Evolutionary conservation across 2,888 invertebrate genomes (phyloP).

Genomic region (Tillus elongatus): DNA sequence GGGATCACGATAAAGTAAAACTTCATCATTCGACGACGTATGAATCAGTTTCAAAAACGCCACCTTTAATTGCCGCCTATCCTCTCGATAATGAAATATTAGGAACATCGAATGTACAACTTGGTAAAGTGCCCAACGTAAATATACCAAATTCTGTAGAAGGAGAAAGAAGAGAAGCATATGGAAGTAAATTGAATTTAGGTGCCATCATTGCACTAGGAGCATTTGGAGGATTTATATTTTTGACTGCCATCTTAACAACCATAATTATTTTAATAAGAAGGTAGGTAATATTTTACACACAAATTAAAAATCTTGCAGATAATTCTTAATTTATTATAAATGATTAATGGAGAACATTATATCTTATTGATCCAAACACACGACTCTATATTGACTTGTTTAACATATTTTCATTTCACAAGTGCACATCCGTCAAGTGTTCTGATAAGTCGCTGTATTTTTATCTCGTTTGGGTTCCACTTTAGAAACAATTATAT

Average conservation of each 20-base stretch:
- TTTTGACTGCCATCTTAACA: constrained; percentile 80
- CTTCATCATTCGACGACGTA: no score
- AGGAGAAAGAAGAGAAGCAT: constrained; percentile 48
- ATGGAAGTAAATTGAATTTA: constrained; percentile 66
- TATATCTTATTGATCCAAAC: no score
- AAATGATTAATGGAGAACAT: no score
- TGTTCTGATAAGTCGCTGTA: no score
- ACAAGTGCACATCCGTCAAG: no score
- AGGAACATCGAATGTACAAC: constrained; percentile 43
- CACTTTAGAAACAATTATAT: no score
- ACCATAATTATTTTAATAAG: constrained; percentile 79
- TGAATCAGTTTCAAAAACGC: constrained; percentile 18
- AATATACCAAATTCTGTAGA: constrained; percentile 59
- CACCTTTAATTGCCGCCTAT: constrained; percentile 44
- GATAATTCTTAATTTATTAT: no score
- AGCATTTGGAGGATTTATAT: constrained; percentile 84
- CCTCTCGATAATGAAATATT: constrained; percentile 75
- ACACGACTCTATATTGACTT: no score
- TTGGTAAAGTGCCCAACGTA: constrained; percentile 58
- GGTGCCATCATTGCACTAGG: constrained; percentile 83
- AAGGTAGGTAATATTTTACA: constrained; percentile 75
- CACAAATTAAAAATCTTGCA: neutral
- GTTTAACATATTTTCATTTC: no score
- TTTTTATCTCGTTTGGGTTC: no score
- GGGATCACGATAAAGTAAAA: no score